Evolutionary conservation across 2,797 vertebrate genomes (phyloP), one percentile per base, ranked within the genome.

Genomic region (Otus scops): DNA sequence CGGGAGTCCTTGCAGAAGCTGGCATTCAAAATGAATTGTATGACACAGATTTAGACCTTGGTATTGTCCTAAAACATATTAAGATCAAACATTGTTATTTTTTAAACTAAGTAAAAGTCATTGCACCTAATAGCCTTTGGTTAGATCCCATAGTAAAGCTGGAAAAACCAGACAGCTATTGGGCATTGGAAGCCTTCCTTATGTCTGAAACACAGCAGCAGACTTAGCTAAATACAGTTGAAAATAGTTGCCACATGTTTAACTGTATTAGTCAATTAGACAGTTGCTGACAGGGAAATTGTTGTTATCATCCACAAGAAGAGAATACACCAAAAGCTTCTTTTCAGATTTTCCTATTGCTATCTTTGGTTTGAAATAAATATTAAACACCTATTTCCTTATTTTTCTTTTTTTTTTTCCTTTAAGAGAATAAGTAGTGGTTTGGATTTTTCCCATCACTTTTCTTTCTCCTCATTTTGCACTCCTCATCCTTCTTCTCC

Each of bases 191-290:
- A 93, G 3, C 39, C 38, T 79, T 83, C 60, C 18, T 85, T 85
- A 26, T 43, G 59, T 81, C 91, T 96, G 82, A 93, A 80, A 67
- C 45, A 68, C 73, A 14, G 88, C 57, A 81, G 73, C 85, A 95
- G 76, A 63, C 88, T 93, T 88, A 32, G 93, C 93, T 80, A 92
- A 95, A 91, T 75, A 47, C 68, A 65, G 82, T 71, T 80, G 79
- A 89, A 94, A 95, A 95, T 88, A 95, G 85, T 96, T 97, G 95
- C 95, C 89, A 94, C 95, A 95, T 95, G 95, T 93, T 93, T 95
- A 83, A 68, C 38, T 71, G 14, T 85, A 65, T 83, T 71, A 85
- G 88, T 88, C 92, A 93, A 69, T 92, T 82, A 89, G 78, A 76
- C 70, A 79, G 90, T 59, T 89, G 90, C 68, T 95, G 95, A 94